Conservation (phyloP, 2,888 invertebrate species). For the Microchrysa polita region DNA sequence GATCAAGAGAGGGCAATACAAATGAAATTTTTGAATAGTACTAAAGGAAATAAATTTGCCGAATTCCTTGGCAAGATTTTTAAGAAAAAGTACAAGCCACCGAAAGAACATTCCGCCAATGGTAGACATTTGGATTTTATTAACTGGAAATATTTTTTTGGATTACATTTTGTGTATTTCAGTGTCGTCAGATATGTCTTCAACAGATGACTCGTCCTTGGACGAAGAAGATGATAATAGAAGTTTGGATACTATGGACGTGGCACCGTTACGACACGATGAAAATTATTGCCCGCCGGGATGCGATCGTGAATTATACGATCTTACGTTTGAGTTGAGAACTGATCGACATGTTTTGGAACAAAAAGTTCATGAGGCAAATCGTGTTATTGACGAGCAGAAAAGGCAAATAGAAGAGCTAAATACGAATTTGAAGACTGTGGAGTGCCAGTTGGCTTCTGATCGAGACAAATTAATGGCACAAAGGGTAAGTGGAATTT, state of each 20-base stretch:
- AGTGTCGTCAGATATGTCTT: constrained; percentile 52
- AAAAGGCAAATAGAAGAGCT: constrained; percentile 71
- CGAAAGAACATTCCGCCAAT: constrained; percentile 68
- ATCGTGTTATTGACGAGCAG: constrained; percentile 68
- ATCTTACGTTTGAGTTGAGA: constrained; percentile 73
- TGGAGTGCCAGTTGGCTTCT: constrained; percentile 67
- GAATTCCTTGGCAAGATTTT: constrained; percentile 83
- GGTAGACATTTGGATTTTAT: constrained; percentile 59
- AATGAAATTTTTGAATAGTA: constrained; percentile 68
- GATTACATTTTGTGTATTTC: constrained; percentile 1
- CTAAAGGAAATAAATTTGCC: constrained; percentile 78
- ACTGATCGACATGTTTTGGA: constrained; percentile 69
- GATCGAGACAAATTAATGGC: constrained; percentile 71
- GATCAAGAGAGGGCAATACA: constrained; percentile 67
- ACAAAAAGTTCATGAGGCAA: constrained; percentile 69
- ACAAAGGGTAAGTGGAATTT: constrained; percentile 68
- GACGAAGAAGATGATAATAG: constrained; percentile 69
- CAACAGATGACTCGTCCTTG: constrained; percentile 43
- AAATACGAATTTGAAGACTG: constrained; percentile 68
- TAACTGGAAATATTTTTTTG: too few species aligned
- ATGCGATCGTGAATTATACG: constrained; percentile 74
- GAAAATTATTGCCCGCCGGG: constrained; percentile 78
- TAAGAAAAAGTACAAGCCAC: constrained; percentile 81
- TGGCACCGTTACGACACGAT: constrained; percentile 74
- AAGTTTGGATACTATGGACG: constrained; percentile 73